Base-by-base conservation (phyloP, 1,140 invertebrate species). In the Tetramorium alpestre region DNA sequence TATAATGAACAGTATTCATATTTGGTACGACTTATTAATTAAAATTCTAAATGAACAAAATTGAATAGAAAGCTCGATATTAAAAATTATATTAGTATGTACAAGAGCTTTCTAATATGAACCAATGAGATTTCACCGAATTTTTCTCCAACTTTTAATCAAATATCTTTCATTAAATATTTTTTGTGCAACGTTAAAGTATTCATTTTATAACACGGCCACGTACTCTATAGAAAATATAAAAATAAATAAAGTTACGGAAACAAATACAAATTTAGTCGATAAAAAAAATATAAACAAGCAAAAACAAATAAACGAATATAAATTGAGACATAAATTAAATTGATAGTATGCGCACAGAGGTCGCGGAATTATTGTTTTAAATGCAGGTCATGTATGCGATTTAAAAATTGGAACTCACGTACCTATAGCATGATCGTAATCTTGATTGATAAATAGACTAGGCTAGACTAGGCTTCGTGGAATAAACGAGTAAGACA, bases 281-380 rank as follows among this genome's bases (percentile, higher is more conserved):
- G 7, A 73, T 47, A 38, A 28, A 69, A 69, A 80, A 38, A 18
- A 38, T 4, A 51, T 38, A 51, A 22, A 51, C 16, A 72, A 44
- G 8, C 11, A 81, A 44, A 47, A 60, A 22, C 6, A 22, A 80
- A 16, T 58, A 65, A 47, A 33, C 54, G 51, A 60, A 82, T 73
- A 18, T 33, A 67, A 67, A 51, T 80, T 67, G 18, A 78, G 13
- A 78, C 44, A 77, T 51, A 67, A 80, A 80, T 80, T 80, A n/a
- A 80, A 25, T 69, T 67, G 28, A 80, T 78, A 51, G 18, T 47
- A 33, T 44, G 25, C 22, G 18, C 44, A 6, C 22, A 18, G 33
- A 3, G 22, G 6, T 54, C 51, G n/a, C 13, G 13, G 3, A 7
- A 60, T n/a, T 22, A 2, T 22, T 16, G 13, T 54, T 80, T 69